phyloP scores from a whole-genome alignment of 2,888 invertebrate genomes.

The Allacma fusca region DNA sequence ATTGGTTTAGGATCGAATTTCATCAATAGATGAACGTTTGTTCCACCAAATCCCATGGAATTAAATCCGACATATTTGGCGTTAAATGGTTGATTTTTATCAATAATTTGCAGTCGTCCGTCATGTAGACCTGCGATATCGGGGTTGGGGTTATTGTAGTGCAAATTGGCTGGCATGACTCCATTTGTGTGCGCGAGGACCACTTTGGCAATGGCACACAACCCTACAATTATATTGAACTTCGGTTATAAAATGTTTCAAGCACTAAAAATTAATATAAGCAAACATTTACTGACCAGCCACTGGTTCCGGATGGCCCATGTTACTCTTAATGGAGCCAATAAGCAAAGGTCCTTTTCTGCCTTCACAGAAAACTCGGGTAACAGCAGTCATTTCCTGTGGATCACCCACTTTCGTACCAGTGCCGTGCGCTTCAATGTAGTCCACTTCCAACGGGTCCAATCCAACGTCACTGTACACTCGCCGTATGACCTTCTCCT shows the following conservation, averaged over 20 bases:
- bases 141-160: slow-evolving; percentile 83
- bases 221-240: not conserved
- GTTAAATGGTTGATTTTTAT: slow-evolving; percentile 72
- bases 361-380: slow-evolving; percentile 73
- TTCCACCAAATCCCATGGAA: slow-evolving; percentile 98
- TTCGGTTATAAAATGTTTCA: not conserved
- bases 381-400: slow-evolving; percentile 93
- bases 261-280: too few relatives aligned
- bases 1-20: not conserved
- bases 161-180: slow-evolving; percentile 87
- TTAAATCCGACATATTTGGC: slow-evolving; percentile 94
- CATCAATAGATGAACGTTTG: slow-evolving; percentile 89
- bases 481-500: slow-evolving; percentile 70
- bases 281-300: too few relatives aligned
- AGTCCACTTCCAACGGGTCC: slow-evolving; percentile 75
- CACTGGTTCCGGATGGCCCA: slow-evolving; percentile 79
- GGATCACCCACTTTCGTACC: slow-evolving; percentile 96
- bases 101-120: slow-evolving; percentile 24
- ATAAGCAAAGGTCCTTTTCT: slow-evolving; percentile 75
- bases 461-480: slow-evolving; percentile 74
- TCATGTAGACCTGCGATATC: slow-evolving; percentile 78
- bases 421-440: slow-evolving; percentile 84
- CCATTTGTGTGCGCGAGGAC: too few relatives aligned
- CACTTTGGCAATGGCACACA: too few relatives aligned
- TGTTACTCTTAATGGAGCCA: slow-evolving; percentile 82